A percentile compares a stretch with the other conserved stretches of the same genome.
phyloP scores from a whole-genome alignment of 1,140 invertebrate genomes.

The Calephelis nemesis region DNA sequence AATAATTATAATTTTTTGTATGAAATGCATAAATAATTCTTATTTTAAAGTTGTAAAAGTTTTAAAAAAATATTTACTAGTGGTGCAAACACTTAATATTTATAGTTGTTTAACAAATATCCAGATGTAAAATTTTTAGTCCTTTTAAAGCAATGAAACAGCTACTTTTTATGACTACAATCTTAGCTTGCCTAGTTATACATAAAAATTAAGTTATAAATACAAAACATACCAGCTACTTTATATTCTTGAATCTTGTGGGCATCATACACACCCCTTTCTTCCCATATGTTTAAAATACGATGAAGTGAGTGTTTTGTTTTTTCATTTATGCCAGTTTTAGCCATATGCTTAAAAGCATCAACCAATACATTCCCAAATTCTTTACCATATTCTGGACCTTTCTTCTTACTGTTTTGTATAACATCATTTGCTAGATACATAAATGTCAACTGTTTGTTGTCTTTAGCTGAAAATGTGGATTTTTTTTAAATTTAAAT shows the following conservation, averaged over 20 bases:
- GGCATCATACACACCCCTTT: constrained; percentile 92
- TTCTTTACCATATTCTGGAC: constrained; percentile 95
- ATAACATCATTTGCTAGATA: constrained; percentile 99
- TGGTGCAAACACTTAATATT: no score
- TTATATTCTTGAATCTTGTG: constrained; percentile 88
- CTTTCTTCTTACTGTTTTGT: constrained; percentile 98
- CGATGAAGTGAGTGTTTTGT: constrained; percentile 88
- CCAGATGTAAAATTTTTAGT: no score
- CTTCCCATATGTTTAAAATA: constrained; percentile 94
- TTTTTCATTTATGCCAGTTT: constrained; percentile 85
- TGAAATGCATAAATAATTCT: no score
- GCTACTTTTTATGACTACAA: no score
- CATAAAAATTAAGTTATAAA: background rate
- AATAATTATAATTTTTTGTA: no score
- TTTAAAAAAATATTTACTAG: no score
- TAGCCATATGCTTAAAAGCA: constrained; percentile 90
- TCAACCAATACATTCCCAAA: constrained; percentile 88
- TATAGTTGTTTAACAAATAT: no score
- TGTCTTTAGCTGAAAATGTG: constrained; percentile 88
- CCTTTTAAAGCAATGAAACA: no score
- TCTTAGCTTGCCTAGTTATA: no score
- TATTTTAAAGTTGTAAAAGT: no score
- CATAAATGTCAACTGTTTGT: constrained; percentile 94
- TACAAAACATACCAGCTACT: constrained; percentile 71
- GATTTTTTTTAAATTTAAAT: constrained; percentile 23